These are phyloP conservation scores for Urocyon cinereoargenteus DNA, from an alignment of 2,797 vertebrate genomes.

Conservation along the genomic window DNA sequence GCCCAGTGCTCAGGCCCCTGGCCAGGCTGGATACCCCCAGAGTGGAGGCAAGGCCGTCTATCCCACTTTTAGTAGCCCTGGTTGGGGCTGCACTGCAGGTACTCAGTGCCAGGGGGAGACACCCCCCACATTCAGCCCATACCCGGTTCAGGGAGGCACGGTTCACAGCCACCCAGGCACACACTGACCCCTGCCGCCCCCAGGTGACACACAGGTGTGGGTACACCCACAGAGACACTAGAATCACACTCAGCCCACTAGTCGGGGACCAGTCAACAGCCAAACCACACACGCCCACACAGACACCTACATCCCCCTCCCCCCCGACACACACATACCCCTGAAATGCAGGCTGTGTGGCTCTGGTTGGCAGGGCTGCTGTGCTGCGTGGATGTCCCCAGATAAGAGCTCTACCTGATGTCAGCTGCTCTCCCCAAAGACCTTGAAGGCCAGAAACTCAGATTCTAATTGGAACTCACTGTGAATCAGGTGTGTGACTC, in stretches of 20 bases:
- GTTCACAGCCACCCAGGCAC: accelerated
- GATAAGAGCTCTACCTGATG: neutral
- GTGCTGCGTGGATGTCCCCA: neutral
- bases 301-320: neutral
- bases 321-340: neutral
- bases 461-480: neutral
- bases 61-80: neutral
- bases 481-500: neutral
- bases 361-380: neutral
- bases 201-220: neutral
- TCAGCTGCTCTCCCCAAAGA: neutral
- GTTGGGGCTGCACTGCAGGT: neutral
- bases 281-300: neutral
- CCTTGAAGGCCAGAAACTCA: neutral
- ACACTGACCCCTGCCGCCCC: neutral
- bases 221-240: neutral
- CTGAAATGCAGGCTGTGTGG: too few species aligned
- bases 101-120: too few species aligned
- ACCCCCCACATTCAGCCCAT: neutral
- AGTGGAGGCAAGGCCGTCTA: accelerated
- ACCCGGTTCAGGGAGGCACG: neutral
- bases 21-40: neutral
- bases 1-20: neutral
- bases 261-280: neutral
- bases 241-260: too few species aligned